A percentile compares a stretch with the other conserved stretches of the same genome.
Evolutionary conservation across 2,888 invertebrate species (phyloP).

Genomic region (Arctia plantaginis): DNA sequence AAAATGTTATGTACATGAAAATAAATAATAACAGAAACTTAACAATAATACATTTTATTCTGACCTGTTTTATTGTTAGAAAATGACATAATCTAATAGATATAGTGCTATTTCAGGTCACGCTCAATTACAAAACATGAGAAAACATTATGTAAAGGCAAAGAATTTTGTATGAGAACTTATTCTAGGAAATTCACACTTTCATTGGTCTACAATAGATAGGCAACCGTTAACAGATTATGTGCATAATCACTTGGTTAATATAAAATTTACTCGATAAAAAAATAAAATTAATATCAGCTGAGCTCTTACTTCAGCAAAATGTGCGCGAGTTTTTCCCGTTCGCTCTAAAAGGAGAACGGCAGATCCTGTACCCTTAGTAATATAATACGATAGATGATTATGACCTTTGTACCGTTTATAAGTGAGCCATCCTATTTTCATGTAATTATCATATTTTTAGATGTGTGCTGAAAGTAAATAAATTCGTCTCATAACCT

Average conservation of each 20-base stretch:
- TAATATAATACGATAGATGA: too few species aligned
- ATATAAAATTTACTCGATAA: conserved; percentile 65
- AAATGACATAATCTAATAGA: conserved; percentile 23
- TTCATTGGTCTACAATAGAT: conserved; percentile 45
- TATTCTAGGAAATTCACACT: conserved; percentile 40
- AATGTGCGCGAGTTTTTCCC: conserved; percentile 69
- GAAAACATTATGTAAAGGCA: conserved; percentile 45
- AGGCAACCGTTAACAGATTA: conserved; percentile 29
- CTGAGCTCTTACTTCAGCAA: conserved; percentile 62
- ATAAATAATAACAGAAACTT: background rate
- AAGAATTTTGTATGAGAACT: conserved; percentile 38
- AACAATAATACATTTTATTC: background rate
- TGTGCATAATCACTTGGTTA: conserved; percentile 46
- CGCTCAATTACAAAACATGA: conserved; percentile 36
- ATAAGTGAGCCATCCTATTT: too few species aligned
- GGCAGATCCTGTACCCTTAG: too few species aligned
- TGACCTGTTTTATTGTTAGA: background rate
- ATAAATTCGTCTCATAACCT: too few species aligned
- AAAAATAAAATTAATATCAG: conserved; percentile 60
- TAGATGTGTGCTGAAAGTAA: too few species aligned
- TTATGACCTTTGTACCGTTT: too few species aligned
- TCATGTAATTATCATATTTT: too few species aligned
- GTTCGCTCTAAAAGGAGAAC: conserved; percentile 65
- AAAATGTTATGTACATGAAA: background rate
- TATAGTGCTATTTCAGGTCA: conserved; percentile 38